These are phyloP conservation scores for Cephalotes varians DNA, from an alignment of 2,888 invertebrate species.

Conservation along the genomic window DNA sequence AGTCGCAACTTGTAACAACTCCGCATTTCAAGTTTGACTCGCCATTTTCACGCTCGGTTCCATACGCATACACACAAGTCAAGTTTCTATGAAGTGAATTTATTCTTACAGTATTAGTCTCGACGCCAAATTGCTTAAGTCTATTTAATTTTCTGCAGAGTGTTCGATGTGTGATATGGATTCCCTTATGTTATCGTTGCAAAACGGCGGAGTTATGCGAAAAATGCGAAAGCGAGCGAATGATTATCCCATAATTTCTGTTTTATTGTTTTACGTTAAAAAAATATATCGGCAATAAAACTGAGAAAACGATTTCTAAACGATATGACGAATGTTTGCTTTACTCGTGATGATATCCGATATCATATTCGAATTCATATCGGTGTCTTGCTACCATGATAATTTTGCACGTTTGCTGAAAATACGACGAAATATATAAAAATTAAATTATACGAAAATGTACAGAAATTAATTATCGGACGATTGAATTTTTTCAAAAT, in stretches of 20 bases:
- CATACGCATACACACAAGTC: not conserved
- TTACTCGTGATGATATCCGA: not conserved
- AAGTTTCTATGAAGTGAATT: not conserved
- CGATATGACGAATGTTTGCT: not conserved
- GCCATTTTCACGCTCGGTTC: slow-evolving; percentile 41
- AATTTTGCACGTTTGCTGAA: not conserved
- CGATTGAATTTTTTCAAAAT: not conserved
- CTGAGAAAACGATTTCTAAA: not conserved
- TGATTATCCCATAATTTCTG: not conserved
- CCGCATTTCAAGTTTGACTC: not conserved
- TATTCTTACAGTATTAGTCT: not conserved
- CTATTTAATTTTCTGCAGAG: not conserved
- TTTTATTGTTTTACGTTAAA: not conserved
- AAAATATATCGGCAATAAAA: not conserved
- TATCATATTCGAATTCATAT: too few species aligned
- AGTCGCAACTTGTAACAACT: not conserved
- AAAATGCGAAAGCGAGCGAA: not conserved
- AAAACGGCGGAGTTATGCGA: not conserved
- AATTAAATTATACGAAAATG: not conserved
- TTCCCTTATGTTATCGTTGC: not conserved
- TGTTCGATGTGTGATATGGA: not conserved
- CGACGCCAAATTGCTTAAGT: not conserved
- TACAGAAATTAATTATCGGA: not conserved
- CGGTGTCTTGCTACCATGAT: not conserved
- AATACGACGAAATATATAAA: not conserved